phyloP scores from a whole-genome alignment of 2,888 invertebrate genomes.

The Chromoteleia sp. region DNA sequence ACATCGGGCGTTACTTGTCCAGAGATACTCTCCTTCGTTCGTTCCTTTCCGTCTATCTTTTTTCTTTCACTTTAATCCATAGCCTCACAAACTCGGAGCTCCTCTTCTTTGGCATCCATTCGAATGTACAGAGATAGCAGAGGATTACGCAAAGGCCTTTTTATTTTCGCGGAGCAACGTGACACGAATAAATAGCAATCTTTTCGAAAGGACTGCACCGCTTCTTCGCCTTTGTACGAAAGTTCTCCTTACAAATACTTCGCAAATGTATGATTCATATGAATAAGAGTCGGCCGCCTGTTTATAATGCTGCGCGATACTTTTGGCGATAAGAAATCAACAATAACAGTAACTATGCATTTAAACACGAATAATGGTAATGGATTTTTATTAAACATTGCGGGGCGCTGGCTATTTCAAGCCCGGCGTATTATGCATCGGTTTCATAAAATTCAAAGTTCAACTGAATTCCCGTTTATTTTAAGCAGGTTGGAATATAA shows the following conservation, averaged over 20 bases:
- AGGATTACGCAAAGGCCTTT: conserved; percentile 78
- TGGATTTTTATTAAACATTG: conserved; percentile 49
- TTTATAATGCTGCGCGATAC: conserved; percentile 51
- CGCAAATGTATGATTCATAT: conserved; percentile 70
- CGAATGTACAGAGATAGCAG: conserved; percentile 80
- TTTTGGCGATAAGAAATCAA: conserved; percentile 41
- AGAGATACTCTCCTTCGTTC: conserved; percentile 60
- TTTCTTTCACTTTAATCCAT: conserved; percentile 69
- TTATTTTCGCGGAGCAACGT: conserved; percentile 77
- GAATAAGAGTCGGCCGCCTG: conserved; percentile 45
- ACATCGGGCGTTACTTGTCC: conserved; percentile 70
- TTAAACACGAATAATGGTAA: conserved; percentile 39
- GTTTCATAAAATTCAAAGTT: conserved; percentile 27
- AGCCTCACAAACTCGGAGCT: conserved; percentile 66
- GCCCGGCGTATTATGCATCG: conserved; percentile 10
- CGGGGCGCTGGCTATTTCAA: conserved; percentile 20
- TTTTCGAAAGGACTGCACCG: conserved; percentile 74
- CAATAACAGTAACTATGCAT: conserved; percentile 39
- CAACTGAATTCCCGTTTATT: conserved; percentile 26
- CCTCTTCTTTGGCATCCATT: conserved; percentile 74
- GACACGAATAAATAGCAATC: conserved; percentile 82
- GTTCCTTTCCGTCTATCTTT: conserved; percentile 61
- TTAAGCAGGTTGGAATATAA: conserved; percentile 7
- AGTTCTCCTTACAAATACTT: conserved; percentile 57
- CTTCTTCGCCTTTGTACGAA: conserved; percentile 59